Evolutionary conservation across 2,797 vertebrate genomes (phyloP).

Genomic region (Sebastes vulpes): DNA sequence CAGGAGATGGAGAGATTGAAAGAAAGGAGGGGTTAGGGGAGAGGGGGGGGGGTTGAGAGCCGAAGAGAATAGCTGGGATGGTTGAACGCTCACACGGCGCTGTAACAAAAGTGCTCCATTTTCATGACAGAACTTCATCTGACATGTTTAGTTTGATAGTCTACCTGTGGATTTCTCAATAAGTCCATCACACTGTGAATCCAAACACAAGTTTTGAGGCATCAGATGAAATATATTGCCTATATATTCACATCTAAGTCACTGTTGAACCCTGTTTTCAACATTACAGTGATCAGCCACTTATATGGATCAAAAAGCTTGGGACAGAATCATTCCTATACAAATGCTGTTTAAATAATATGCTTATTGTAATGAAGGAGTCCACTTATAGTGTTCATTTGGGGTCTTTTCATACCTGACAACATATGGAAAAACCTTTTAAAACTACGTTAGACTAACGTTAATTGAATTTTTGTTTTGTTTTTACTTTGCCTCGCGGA

Average conservation of each 20-base stretch:
- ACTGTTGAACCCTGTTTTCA: conserved; percentile 38
- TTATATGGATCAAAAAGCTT: too few relatives aligned
- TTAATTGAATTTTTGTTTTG: too few relatives aligned
- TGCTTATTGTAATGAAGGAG: too few relatives aligned
- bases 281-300: too few relatives aligned
- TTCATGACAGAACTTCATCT: conserved; percentile 74
- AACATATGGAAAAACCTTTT: too few relatives aligned
- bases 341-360: too few relatives aligned
- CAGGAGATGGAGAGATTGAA: conserved; percentile 73
- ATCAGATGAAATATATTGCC: conserved; percentile 26
- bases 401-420: too few relatives aligned
- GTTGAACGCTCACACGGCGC: conserved; percentile 66
- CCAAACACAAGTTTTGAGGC: conserved; percentile 27
- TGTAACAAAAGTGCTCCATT: conserved; percentile 75
- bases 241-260: conserved; percentile 34
- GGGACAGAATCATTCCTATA: too few relatives aligned
- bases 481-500: too few relatives aligned
- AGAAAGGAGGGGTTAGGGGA: conserved; percentile 33
- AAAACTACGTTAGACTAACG: too few relatives aligned
- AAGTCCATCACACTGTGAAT: conserved; percentile 13
- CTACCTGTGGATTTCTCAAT: conserved; percentile 56
- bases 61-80: conserved; percentile 71
- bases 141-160: conserved; percentile 59
- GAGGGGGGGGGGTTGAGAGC: conserved; percentile 28
- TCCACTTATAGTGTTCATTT: too few relatives aligned